Evolutionary conservation across 2,888 invertebrate genomes (phyloP), one percentile per base, ranked within the genome.

Genomic region (Gymnosoma rotundatum): DNA sequence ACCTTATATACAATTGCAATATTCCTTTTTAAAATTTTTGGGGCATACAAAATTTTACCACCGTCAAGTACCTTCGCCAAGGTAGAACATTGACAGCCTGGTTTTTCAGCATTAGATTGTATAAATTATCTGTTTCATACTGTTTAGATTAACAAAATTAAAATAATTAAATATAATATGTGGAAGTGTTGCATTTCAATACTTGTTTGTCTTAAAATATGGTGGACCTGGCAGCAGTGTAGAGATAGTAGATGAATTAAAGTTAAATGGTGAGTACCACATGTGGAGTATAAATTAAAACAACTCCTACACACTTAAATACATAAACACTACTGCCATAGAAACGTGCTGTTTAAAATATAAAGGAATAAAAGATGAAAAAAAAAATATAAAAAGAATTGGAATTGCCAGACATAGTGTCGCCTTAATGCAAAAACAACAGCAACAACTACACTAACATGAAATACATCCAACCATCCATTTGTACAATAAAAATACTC

Each of bases 381-480:
- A 36, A 61, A 61, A 2, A n/a, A 48, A 56, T 14, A 38, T 56
- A 56, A 20, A 32, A 52, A 54, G 36, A 78, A 72, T 48, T 72
- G 72, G 63, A 36, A 58, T 56, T 64, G 78, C 78, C 64, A 78
- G 78, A 78, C 78, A 78, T 2, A 48, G 9, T 78, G 78, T 78
- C 78, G 78, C 78, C 78, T 70, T n/a, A 45, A 56, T 58, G 58
- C 70, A 45, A 6, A 18, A 56, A 10, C 42, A 54, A 25, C 32
- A 56, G 70, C 20, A 63, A 70, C 21, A 70, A 48, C 1, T n/a
- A n/a, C n/a, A n/a, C n/a, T n/a, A 60, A 21, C 1, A 61, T 21
- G 12, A n/a, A 72, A 48, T 32, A 6, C 10, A 38, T 21, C 5
- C 6, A 14, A 48, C 14, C 18, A 52, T 9, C 14, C 32, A 20